Conservation (phyloP, 2,888 invertebrate genomes). For the Erebia epiphron region DNA sequence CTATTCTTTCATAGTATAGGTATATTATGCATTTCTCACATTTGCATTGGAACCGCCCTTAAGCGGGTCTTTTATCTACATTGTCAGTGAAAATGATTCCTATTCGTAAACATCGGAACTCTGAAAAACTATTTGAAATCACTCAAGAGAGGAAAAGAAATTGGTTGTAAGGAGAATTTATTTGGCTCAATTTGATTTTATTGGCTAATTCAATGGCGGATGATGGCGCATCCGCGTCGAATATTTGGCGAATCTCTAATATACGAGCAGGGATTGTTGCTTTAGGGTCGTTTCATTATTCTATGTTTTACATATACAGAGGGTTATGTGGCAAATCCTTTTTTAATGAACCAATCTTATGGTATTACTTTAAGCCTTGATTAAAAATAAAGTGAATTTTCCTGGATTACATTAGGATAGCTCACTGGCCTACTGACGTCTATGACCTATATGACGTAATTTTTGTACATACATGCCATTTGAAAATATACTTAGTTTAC, state of each 20-base stretch:
- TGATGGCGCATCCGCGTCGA: conserved; percentile 56
- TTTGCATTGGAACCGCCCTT: too few relatives aligned
- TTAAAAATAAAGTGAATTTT: not conserved
- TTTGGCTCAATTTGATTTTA: conserved; percentile 80
- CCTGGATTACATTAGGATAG: too few relatives aligned
- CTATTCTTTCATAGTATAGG: too few relatives aligned
- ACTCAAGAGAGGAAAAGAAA: conserved; percentile 51
- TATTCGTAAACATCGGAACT: not conserved
- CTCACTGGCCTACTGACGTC: too few relatives aligned
- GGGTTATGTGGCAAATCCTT: conserved; percentile 47
- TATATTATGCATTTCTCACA: too few relatives aligned
- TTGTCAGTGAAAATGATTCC: not conserved
- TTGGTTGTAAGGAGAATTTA: conserved; percentile 73
- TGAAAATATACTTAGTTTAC: too few relatives aligned
- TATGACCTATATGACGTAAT: too few relatives aligned
- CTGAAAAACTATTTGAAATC: conserved; percentile 22
- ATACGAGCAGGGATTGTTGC: conserved; percentile 49
- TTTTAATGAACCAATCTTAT: conserved; percentile 36
- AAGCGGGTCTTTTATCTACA: too few relatives aligned
- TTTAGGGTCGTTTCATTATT: conserved; percentile 64
- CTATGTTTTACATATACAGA: conserved; percentile 71
- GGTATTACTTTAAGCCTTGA: not conserved
- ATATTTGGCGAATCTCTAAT: conserved; percentile 68
- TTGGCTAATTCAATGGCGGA: conserved; percentile 76
- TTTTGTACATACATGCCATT: too few relatives aligned